Evolutionary conservation across 2,888 invertebrate species (phyloP).

Genomic region (Carabus problematicus): DNA sequence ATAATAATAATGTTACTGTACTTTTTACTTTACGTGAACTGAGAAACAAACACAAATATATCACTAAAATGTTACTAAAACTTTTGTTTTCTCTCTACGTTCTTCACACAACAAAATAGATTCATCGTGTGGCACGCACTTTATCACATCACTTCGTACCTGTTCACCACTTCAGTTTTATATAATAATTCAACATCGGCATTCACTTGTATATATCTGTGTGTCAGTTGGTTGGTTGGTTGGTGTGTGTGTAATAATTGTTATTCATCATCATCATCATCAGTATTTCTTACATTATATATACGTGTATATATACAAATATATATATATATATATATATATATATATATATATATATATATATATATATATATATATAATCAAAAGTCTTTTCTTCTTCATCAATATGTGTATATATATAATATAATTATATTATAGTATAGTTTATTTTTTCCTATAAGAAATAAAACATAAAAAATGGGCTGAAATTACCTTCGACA

Average conservation of each 20-base stretch:
- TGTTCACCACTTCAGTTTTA: constrained; percentile 45
- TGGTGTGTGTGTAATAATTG: too few relatives aligned
- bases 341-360: constrained; percentile 47
- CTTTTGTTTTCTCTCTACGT: constrained; percentile 45
- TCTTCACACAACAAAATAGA: constrained; percentile 48
- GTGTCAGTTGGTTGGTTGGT: too few relatives aligned
- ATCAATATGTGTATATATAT: constrained; percentile 53
- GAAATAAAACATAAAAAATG: constrained; percentile 56
- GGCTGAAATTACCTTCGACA: constrained; percentile 48
- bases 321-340: constrained; percentile 53
- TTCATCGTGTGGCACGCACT: constrained; percentile 53
- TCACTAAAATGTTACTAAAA: constrained; percentile 54
- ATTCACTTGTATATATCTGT: constrained; percentile 33
- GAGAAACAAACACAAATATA: constrained; percentile 52
- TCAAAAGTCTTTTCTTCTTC: constrained; percentile 52
- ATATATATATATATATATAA: constrained; percentile 46
- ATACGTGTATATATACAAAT: constrained; percentile 46
- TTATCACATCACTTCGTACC: constrained; percentile 56
- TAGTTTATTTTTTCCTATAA: constrained; percentile 54
- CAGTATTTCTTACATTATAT: constrained; percentile 17
- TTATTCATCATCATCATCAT: too few relatives aligned
- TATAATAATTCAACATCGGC: constrained; percentile 5
- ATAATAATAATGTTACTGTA: background rate
- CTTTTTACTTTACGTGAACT: constrained; percentile 10
- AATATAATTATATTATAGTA: constrained; percentile 53